phyloP scores from a whole-genome alignment of 2,797 vertebrate genomes.

The Rhinatrema bivittatum region DNA sequence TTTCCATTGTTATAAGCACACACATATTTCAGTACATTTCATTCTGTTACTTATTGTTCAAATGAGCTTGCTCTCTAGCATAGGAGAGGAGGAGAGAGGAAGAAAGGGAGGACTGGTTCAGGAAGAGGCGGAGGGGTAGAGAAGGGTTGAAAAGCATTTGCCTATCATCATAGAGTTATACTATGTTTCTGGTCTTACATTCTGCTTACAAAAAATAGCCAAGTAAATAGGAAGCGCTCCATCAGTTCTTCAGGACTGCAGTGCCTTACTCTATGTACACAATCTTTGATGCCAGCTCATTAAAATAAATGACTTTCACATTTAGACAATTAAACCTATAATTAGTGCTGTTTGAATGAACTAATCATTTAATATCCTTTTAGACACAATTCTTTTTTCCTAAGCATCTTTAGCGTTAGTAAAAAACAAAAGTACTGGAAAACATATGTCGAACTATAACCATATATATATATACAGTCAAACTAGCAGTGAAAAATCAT shows the following conservation, averaged over 20 bases:
- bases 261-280: conserved; percentile 25
- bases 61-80: conserved; percentile 39
- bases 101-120: conserved; percentile 42
- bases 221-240: too few species aligned
- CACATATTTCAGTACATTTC: conserved; percentile 39
- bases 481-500: too few species aligned
- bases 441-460: too few species aligned
- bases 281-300: conserved; percentile 27
- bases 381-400: conserved; percentile 21
- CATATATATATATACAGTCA: too few species aligned
- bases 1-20: conserved; percentile 42
- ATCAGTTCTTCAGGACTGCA: conserved; percentile 14
- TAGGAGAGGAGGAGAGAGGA: conserved; percentile 20
- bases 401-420: too few species aligned
- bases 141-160: conserved; percentile 48
- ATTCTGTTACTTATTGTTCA: conserved; percentile 44
- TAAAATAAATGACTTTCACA: conserved; percentile 32
- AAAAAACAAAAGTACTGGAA: too few species aligned
- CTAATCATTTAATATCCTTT: conserved; percentile 26
- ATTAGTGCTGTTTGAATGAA: conserved; percentile 26
- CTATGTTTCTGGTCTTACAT: conserved; percentile 31
- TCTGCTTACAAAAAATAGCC: conserved; percentile 28
- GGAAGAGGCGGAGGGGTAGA: too few species aligned
- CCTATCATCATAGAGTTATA: conserved; percentile 35
- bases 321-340: conserved; percentile 34